Base-by-base conservation (phyloP, 2,888 invertebrate genomes). In the Tachina fera region DNA sequence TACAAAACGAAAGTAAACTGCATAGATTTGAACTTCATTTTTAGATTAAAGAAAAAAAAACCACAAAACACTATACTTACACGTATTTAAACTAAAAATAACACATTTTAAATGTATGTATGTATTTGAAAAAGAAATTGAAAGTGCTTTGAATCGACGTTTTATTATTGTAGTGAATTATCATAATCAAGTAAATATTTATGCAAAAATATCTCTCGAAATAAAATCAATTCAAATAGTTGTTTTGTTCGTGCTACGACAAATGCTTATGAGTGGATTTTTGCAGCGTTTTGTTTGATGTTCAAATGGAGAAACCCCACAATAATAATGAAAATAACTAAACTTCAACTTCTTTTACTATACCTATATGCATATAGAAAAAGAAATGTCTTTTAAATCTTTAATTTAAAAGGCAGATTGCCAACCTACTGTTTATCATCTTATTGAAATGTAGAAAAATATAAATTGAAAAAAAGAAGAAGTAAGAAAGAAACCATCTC, bases 21-120 rank as follows among this genome's bases (percentile, higher is more conserved):
- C 67, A 68, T 13, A 47, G 53, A 81, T 75, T 75, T 81, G 81
- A 81, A 81, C 80, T 81, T 81, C 74, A 81, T 81, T 19, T 61
- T 47, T 19, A 45, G 39, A 74, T 56, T 43, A 16, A 9, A 72
- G 61, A 16, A 53, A 16, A 53, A 16, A 43, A 53, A 16, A 61
- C 41, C 51, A 67, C 19, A 80, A 61, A 16, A 47, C 19, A 41
- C 49, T 56, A 22, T 53, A n/a, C n/a, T n/a, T n/a, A n/a, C n/a
- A n/a, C n/a, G n/a, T n/a, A 58, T 51, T 70, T 47, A 16, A 56
- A 80, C 67, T 67, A 43, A 68, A 77, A 61, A 74, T 70, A 68
- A 61, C 39, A 53, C 14, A 47, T 61, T 49, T 58, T 43, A 49
- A 39, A 41, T 22, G 16, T 31, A 31, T 1, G 6, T 31, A 5